A percentile compares a stretch with the other conserved stretches of the same genome.
Evolutionary conservation across 2,113 vertebrate species (phyloP).

Genomic region (Okapia johnstoni): DNA sequence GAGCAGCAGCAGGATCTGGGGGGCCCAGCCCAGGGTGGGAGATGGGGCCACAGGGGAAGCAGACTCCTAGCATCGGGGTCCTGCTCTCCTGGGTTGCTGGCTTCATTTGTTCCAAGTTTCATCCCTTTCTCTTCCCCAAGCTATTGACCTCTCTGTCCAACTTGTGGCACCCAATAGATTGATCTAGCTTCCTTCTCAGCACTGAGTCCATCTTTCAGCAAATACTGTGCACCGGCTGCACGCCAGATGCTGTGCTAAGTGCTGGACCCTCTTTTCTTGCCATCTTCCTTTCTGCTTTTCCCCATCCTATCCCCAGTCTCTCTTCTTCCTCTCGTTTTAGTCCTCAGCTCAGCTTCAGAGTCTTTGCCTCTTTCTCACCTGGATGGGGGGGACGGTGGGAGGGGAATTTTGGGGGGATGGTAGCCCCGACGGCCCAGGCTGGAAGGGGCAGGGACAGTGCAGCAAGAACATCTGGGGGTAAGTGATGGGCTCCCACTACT

Average conservation of each 20-base stretch:
- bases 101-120: background rate
- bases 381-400: background rate
- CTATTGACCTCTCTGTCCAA: background rate
- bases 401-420: background rate
- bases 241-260: background rate
- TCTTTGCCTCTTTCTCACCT: background rate
- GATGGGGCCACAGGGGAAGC: background rate
- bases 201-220: background rate
- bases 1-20: background rate
- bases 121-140: background rate
- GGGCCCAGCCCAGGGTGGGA: background rate
- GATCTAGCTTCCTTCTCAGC: background rate
- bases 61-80: background rate
- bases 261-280: background rate
- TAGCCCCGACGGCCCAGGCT: background rate
- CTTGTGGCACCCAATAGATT: background rate
- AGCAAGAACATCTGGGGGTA: background rate
- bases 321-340: background rate
- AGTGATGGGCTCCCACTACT: background rate
- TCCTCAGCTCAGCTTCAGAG: background rate
- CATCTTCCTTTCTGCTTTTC: background rate
- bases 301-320: background rate
- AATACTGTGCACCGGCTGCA: background rate
- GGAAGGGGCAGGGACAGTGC: background rate
- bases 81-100: background rate